Evolutionary conservation across 1,140 invertebrate species (phyloP), one percentile per base, ranked within the genome.

Genomic region (Drosophila trapezifrons): DNA sequence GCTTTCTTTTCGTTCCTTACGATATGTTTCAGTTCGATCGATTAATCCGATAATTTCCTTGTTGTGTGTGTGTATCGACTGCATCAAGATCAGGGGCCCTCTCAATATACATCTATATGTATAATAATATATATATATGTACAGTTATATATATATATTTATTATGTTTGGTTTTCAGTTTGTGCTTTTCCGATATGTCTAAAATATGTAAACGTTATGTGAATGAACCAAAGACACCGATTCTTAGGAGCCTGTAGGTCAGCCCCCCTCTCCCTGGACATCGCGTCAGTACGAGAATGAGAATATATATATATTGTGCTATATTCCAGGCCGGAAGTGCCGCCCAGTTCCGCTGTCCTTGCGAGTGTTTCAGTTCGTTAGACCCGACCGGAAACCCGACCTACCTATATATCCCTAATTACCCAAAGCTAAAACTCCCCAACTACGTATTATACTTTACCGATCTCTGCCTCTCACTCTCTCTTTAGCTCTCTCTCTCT

Each of bases 1-100:
- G 42, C 51, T 37, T 42, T 51, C 13, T 42, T 76, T 17, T 12
- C 35, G 45, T 47, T 49, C 5, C 6, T 49, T 43, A 69, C 43
- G 35, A 32, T 22, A 15, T 32, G 10, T 42, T 40, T 59, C 0
- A 32, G 12, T 71, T 47, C 12, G 2, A 35, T 76, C 47, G 35
- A 52, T 66, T 76, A 54, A 35, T 29, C 46, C 38, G 9, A 62
- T 62, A 10, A 73, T 76, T 66, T 76, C 27, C 62, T 35, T 57
- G 52, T 73, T 74, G 71, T 75, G 43, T 75, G 42, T 76, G 74
- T 76, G 73, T 76, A 67, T 67, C 62, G 69, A 71, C 65, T 78
- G 66, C 57, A 65, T 60, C 35, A 77, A 79, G 52, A 79, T 65
- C 76, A 79, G 79, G 76, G 76, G 65, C 76, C 76, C 71, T 79